phyloP scores from a whole-genome alignment of 2,888 invertebrate species.

The Leptinotarsa haldemani region DNA sequence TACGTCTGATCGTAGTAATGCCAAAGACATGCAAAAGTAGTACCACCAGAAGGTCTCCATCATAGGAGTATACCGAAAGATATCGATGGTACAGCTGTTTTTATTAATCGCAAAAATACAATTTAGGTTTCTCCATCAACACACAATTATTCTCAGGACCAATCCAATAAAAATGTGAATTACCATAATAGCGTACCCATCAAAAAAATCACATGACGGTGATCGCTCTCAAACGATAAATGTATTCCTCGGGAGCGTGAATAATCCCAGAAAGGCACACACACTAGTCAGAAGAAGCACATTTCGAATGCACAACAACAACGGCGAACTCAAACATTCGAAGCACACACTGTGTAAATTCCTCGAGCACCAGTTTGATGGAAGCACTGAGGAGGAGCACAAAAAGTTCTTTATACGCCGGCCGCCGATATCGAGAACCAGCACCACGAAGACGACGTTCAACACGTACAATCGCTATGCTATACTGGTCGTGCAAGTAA shows the following conservation, averaged over 20 bases:
- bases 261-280: slow-evolving; percentile 20
- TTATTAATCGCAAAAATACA: background rate
- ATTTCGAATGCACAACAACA: slow-evolving; percentile 4
- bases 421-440: background rate
- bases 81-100: too few species aligned
- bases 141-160: slow-evolving; percentile 35
- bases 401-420: slow-evolving; percentile 4
- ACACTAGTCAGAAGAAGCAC: slow-evolving; percentile 5
- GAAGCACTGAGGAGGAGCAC: slow-evolving; percentile 7
- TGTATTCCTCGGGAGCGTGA: background rate
- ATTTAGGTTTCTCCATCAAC: background rate
- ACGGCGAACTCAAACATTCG: background rate
- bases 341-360: slow-evolving; percentile 14
- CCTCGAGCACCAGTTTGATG: slow-evolving; percentile 3
- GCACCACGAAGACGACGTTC: slow-evolving; percentile 42
- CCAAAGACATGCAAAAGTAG: too few species aligned
- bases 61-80: too few species aligned
- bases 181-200: slow-evolving; percentile 50
- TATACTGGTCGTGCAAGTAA: slow-evolving; percentile 53
- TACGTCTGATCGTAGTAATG: too few species aligned
- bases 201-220: slow-evolving; percentile 26
- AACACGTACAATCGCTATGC: slow-evolving; percentile 54
- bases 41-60: too few species aligned
- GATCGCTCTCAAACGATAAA: slow-evolving; percentile 32
- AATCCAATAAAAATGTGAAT: slow-evolving; percentile 44